These are phyloP conservation scores for Drosophila cardini DNA, from an alignment of 1,140 invertebrate species.

Conservation along the genomic window DNA sequence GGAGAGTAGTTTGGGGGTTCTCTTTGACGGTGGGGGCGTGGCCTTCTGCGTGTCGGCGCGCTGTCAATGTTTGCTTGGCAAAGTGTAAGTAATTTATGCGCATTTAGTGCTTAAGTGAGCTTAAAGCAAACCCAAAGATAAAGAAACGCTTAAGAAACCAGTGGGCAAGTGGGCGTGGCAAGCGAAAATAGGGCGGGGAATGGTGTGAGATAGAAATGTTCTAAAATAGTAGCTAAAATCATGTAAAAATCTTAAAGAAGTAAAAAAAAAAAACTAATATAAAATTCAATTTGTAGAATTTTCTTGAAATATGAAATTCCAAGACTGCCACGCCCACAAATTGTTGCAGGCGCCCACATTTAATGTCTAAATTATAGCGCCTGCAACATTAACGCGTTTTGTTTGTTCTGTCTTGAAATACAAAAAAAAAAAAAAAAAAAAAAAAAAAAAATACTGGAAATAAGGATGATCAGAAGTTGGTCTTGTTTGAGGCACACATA, in stretches of 20 bases:
- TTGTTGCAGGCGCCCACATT: conserved; percentile 55
- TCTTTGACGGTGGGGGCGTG: conserved; percentile 12
- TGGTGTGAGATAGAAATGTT: neutral
- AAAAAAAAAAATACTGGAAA: neutral
- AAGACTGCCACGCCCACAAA: conserved; percentile 48
- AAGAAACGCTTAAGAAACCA: conserved; percentile 47
- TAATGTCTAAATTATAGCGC: conserved; percentile 78
- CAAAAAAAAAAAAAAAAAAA: conserved; percentile 3
- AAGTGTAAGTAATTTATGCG: conserved; percentile 83
- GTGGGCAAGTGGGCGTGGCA: conserved; percentile 27
- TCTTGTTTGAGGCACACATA: conserved; percentile 6
- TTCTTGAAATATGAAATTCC: neutral
- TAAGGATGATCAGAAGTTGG: conserved; percentile 17
- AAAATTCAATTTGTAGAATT: conserved; percentile 8
- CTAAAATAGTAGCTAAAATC: neutral
- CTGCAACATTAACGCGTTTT: conserved; percentile 64
- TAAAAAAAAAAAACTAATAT: conserved; percentile 1
- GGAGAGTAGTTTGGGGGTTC: neutral
- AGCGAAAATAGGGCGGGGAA: neutral
- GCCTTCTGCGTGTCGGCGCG: conserved; percentile 37
- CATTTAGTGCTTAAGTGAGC: conserved; percentile 80
- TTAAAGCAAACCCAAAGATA: conserved; percentile 61
- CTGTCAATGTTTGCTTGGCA: conserved; percentile 80
- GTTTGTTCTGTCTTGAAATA: conserved; percentile 74
- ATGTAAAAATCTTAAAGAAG: neutral